Base-by-base conservation (phyloP, 2,888 invertebrate species). In the Synanthedon andrenaeformis region DNA sequence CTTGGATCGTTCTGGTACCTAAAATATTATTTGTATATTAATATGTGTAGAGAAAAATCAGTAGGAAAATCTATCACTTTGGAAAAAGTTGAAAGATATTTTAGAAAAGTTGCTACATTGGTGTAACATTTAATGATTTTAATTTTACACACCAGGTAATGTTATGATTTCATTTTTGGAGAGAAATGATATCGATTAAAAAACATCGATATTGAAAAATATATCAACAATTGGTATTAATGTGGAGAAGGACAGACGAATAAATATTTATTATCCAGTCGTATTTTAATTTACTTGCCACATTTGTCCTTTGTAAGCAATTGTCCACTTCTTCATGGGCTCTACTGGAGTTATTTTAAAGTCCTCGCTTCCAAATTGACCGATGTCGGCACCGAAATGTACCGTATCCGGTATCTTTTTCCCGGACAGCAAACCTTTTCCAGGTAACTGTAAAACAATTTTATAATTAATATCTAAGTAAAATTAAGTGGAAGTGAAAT, bases 301-400 rank as follows among this genome's bases (percentile, higher is more conserved):
- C 89, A 95, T 90, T 62, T 90, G 85, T 8, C 95, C 95, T 49
- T 89, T 88, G 71, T 91, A 96, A 3, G 84, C 73, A 0, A 95
- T 65, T 13, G 82, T 88, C 95, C 95, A 96, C 49, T 84, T 84
- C 62, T 90, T 90, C 95, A 96, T 95, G 1, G 94, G 91, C 55
- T 90, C 89, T 0, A 92, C 76, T 0, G 92, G 92, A 14, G 88
- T 88, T 45, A 94, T 89, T 48, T 80, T 82, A 48, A 94, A 83
- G 0, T 95, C 95, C 59, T 92, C 93, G 0, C 92, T 93, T 0
- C 90, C 90, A 65, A 90, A 93, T 58, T 84, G 80, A 1, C 86
- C 80, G 2, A 86, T 81, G 13, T 84, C 82, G 14, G 91, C 89
- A 2, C 90, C 89, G 58, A 91, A 91, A 49, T 92, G 66, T 4